Conservation (phyloP, 30 jellyfish, hydroid and myxozoan genomes). For the Pseudorhiza aurosa region DNA sequence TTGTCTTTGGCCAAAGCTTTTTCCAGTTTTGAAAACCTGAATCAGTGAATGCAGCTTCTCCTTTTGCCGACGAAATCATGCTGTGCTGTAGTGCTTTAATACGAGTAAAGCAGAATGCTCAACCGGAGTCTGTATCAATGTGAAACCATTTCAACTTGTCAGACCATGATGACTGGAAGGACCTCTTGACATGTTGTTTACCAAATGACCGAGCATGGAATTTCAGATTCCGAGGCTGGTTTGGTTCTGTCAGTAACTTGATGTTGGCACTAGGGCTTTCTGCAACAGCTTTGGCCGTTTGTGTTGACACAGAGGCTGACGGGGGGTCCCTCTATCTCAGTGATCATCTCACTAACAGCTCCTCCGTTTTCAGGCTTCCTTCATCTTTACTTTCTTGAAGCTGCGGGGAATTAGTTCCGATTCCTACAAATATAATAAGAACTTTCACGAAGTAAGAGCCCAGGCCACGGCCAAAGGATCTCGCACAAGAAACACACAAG, state of each 20-base stretch:
- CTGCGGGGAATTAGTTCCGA: too few species aligned
- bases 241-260: constrained; percentile 51
- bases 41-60: constrained; percentile 53
- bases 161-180: constrained; percentile 50
- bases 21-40: constrained; percentile 75
- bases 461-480: too few species aligned
- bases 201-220: constrained; percentile 54
- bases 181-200: constrained; percentile 20
- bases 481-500: too few species aligned
- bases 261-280: constrained; percentile 34
- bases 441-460: too few species aligned
- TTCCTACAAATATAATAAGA: too few species aligned
- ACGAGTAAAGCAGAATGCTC: constrained; percentile 73
- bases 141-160: constrained; percentile 62
- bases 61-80: constrained; percentile 62
- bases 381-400: constrained; percentile 37
- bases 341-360: constrained; percentile 39
- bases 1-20: constrained; percentile 65
- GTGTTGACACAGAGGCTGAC: constrained; percentile 31
- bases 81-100: constrained; percentile 60
- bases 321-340: constrained; percentile 54
- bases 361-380: constrained; percentile 23
- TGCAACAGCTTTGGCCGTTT: constrained; percentile 15
- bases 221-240: constrained; percentile 58
- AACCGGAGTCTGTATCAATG: constrained; percentile 40